Evolutionary conservation across 2,113 vertebrate species (phyloP), one percentile per base, ranked within the genome.

Genomic region (Edolisoma coerulescens): DNA sequence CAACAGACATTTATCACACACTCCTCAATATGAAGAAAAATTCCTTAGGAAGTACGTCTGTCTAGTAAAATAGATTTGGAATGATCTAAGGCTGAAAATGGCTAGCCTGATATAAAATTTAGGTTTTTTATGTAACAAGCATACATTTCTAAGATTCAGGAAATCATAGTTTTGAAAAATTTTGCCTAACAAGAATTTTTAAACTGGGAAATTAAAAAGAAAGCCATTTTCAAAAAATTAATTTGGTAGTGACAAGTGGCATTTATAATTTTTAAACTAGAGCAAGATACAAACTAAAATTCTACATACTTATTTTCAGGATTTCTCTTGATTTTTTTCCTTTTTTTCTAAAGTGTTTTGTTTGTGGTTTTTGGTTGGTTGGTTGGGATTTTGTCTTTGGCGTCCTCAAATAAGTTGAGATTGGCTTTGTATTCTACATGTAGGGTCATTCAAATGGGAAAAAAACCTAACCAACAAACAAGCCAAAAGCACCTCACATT

Each of bases 371-470:
- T 65, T 24, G 8, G 1, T 10, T 47, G 13, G 3, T 63, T 59
- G 5, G 11, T 15, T 53, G 9, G 0, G 8, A 30, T 35, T 65
- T 33, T 41, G 1, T 13, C 17, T 71, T 39, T 8, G 1, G 1
- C 37, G 6, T 45, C 5, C 8, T 41, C 47, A 37, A 59, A 49
- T 4, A 74, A 75, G 7, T 10, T 26, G 17, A 39, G 53, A 44
- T 53, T 13, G 18, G 24, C 3, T 83, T 92, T 82, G 4, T 63
- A 35, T 67, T 75, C 16, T 57, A 22, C 4, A 3, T 24, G 13
- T 49, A 35, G 3, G 3, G 39, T 14, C 10, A 57, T 42, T 84
- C 26, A 32, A 71, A 60, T 37, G 7, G 22, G 7, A 15, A 68
- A 90, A 83, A 37, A 5, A 0, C 5, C 4, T 30, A 59, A 39